Conservation (phyloP, 2,797 vertebrate species). For the Rhodeus uyekii region DNA sequence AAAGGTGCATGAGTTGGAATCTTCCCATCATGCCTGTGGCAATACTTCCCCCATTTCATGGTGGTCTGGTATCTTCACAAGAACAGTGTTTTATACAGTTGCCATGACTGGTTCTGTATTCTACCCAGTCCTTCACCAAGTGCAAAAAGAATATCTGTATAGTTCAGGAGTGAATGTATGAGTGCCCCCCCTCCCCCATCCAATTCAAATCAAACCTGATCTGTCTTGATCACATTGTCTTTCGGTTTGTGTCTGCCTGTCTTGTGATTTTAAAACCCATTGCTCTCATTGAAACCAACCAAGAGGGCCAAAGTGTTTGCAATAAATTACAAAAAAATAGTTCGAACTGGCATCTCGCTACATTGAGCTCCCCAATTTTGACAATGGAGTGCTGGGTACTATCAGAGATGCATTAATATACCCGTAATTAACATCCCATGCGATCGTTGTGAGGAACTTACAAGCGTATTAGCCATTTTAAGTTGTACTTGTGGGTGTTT, state of each 20-base stretch:
- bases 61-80: not conserved
- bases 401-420: not conserved
- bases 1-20: not conserved
- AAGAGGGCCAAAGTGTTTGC: slow-evolving; percentile 25
- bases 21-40: not conserved
- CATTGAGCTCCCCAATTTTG: too few relatives aligned
- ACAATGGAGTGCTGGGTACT: not conserved
- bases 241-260: not conserved
- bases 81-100: slow-evolving; percentile 13
- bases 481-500: not conserved
- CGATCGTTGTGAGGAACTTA: not conserved
- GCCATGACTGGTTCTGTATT: slow-evolving; percentile 1
- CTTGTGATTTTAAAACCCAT: not conserved
- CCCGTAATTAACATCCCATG: not conserved
- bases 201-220: not conserved
- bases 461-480: not conserved
- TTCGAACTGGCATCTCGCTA: not conserved
- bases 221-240: not conserved
- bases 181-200: not conserved
- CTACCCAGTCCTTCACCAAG: not conserved
- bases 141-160: not conserved
- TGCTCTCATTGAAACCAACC: not conserved
- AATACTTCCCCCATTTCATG: not conserved
- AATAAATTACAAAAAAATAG: slow-evolving; percentile 38
- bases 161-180: not conserved